Evolutionary conservation across 1,140 invertebrate species (phyloP).

Genomic region (Papilio polyxenes): DNA sequence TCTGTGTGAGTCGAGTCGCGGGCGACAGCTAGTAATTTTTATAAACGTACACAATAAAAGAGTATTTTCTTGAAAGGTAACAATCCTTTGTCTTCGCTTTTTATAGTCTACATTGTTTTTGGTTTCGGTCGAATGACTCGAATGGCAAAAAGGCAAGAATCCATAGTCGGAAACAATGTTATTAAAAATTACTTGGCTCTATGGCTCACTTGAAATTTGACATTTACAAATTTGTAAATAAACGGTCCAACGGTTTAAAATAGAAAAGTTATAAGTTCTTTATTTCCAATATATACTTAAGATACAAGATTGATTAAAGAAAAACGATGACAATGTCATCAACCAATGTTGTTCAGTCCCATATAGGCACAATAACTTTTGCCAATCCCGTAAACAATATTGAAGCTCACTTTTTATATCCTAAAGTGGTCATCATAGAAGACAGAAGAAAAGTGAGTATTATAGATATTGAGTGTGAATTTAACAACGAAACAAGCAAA

Average conservation of each 20-base stretch:
- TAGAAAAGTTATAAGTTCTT: neutral
- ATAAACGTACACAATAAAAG: too few species aligned
- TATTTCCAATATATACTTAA: neutral
- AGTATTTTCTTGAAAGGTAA: too few species aligned
- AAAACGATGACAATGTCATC: neutral
- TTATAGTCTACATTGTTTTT: too few species aligned
- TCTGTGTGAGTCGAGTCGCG: too few species aligned
- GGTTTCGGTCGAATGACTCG: too few species aligned
- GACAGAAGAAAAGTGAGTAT: slow-evolving; percentile 50
- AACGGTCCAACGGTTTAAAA: neutral
- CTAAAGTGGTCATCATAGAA: slow-evolving; percentile 63
- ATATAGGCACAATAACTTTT: slow-evolving; percentile 1
- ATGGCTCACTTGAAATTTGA: neutral
- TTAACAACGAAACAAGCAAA: slow-evolving; percentile 39
- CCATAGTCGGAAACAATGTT: too few species aligned
- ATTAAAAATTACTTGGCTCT: neutral
- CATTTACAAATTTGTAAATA: slow-evolving; percentile 3
- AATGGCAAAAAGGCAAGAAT: too few species aligned
- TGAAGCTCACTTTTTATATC: slow-evolving; percentile 54
- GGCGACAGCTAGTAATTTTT: too few species aligned
- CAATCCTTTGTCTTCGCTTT: too few species aligned
- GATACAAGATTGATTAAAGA: neutral
- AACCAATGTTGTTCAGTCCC: slow-evolving; percentile 1
- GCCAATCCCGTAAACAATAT: slow-evolving; percentile 38
- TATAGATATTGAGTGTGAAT: slow-evolving; percentile 47